Base-by-base conservation (phyloP, 2,113 vertebrate genomes). In the Sisor rabdophorus region DNA sequence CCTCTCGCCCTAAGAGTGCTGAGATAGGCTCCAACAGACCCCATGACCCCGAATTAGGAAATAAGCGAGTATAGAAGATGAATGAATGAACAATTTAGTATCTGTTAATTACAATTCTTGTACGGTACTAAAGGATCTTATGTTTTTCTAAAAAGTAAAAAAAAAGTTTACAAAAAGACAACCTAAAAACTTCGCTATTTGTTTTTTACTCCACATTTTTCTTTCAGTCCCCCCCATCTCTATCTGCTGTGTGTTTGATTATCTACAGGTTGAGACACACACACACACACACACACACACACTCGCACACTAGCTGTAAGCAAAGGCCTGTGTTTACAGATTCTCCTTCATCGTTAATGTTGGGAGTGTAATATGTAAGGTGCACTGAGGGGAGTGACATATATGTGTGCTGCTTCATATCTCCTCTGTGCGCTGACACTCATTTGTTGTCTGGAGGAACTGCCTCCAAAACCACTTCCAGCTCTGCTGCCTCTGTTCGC, bases 181-280 rank as follows among this genome's bases (percentile, higher is more conserved):
- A 55, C 63, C 26, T 61, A 61, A 54, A 82, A 82, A 71, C 20
- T 8, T 54, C 50, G 5, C 19, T n/a, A 44, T 5, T 24, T 22
- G 47, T 4, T 26, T n/a, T 69, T 32, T 20, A 55, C 44, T 26
- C 9, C 40, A 28, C 56, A 11, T 65, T 24, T 56, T 17, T 58
- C 50, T 68, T 16, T 75, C 50, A 50, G 17, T 71, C 59, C 16
- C 26, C 48, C 58, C 36, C 54, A 48, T 73, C 30, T 75, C 65
- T 76, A 17, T 72, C 54, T 44, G 73, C 50, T 82, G 50, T 89
- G 85, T 87, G 85, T 90, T 90, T 89, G 88, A 90, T 90, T 90
- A 89, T 80, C 58, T 72, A 81, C 83, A 88, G 67, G 80, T 59
- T 79, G 83, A 70, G 82, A 63, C 73, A 67, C 63, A 56, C 61